Conservation (phyloP, 92 coral and sea anemone genomes). For the Chrysogorgia sp. region DNA sequence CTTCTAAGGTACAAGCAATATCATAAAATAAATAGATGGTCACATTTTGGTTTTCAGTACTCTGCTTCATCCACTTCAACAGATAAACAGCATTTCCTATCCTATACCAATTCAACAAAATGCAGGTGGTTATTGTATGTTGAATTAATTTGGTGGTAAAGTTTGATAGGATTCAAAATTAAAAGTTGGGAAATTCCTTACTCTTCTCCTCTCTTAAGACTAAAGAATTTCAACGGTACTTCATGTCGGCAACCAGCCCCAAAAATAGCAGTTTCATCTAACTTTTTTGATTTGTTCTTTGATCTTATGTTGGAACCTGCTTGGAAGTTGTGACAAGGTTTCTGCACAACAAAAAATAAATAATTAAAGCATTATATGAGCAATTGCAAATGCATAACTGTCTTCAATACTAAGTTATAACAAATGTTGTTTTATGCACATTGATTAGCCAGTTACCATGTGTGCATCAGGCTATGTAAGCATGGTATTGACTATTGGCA, state of each 20-base stretch:
- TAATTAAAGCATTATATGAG: too few species aligned
- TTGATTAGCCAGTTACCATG: too few species aligned
- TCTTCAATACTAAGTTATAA: too few species aligned
- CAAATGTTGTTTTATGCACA: too few species aligned
- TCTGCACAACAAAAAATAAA: constrained; percentile 9
- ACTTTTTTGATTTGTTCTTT: constrained; percentile 46
- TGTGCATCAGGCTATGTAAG: too few species aligned
- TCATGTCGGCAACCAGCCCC: constrained; percentile 54
- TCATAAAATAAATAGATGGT: constrained; percentile 50
- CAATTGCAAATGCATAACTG: too few species aligned
- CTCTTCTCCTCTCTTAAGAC: constrained; percentile 56
- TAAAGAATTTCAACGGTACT: constrained; percentile 43
- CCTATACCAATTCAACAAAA: constrained; percentile 17
- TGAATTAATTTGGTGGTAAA: background rate
- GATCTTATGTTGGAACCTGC: constrained; percentile 58
- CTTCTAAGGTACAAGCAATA: constrained; percentile 56
- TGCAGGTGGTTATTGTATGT: too few species aligned
- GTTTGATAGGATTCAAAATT: background rate
- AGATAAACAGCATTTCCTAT: constrained; percentile 61
- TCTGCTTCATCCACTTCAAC: constrained; percentile 54
- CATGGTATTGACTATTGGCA: too few species aligned
- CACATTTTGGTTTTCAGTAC: constrained; percentile 12
- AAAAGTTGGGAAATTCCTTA: background rate
- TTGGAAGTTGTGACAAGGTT: constrained; percentile 51
- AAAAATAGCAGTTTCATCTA: constrained; percentile 45